A percentile compares a stretch with the other conserved stretches of the same genome.
These are phyloP conservation scores for Gephyroberyx darwinii DNA, from an alignment of 2,797 vertebrate genomes.

Conservation along the genomic window DNA sequence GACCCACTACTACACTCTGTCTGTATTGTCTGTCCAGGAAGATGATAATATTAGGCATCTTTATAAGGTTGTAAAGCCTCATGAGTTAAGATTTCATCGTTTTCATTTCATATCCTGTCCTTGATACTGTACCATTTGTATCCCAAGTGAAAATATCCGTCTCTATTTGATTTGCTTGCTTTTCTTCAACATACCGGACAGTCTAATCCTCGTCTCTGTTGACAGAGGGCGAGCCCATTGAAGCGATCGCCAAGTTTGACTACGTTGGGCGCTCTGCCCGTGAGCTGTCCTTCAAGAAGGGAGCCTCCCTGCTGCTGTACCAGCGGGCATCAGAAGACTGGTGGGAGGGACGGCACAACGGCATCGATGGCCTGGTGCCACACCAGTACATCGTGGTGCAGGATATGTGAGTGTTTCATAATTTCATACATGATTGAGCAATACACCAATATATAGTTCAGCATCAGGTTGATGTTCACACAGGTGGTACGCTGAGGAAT, in stretches of 20 bases:
- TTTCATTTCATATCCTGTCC: too few relatives aligned
- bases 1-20: not conserved
- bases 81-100: not conserved
- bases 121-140: not conserved
- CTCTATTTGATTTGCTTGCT: slow-evolving; percentile 15
- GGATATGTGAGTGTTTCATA: slow-evolving; percentile 90
- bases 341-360: slow-evolving; percentile 99
- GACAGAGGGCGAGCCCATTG: slow-evolving; percentile 96
- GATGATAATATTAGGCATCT: not conserved
- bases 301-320: slow-evolving; percentile 95
- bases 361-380: slow-evolving; percentile 95
- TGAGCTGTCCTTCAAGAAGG: slow-evolving; percentile 98
- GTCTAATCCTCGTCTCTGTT: slow-evolving; percentile 46
- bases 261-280: slow-evolving; percentile 94
- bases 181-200: slow-evolving; percentile 45
- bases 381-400: slow-evolving; percentile 99
- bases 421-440: not conserved
- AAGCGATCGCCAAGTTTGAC: slow-evolving; percentile 99
- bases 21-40: not conserved
- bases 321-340: slow-evolving; percentile 98
- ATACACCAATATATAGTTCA: not conserved
- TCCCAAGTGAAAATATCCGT: slow-evolving; percentile 10
- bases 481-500: not conserved
- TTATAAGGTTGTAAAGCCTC: not conserved
- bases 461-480: not conserved